Evolutionary conservation across 2,797 vertebrate genomes (phyloP), one percentile per base, ranked within the genome.

Genomic region (Sebastes nivosus): DNA sequence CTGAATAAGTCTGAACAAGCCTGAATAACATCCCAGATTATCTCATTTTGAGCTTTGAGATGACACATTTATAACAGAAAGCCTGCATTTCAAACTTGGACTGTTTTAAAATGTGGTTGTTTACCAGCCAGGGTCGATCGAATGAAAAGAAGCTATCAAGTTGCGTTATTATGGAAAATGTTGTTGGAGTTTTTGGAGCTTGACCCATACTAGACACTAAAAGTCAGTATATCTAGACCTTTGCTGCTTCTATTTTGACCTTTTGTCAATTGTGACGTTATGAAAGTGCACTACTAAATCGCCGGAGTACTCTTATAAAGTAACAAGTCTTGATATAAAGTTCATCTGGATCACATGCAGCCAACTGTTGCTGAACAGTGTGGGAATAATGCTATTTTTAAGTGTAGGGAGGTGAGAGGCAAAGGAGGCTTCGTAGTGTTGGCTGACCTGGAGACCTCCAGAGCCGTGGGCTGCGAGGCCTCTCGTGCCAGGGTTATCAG

Each of bases 401-500:
- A 71, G 64, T 71, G 20, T 10, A n/a, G 61, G 30, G 75, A 89
- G 66, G 55, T 89, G 72, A 80, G 69, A 78, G 55, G 82, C 27
- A 75, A 79, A 81, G 57, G 58, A 82, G 75, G 34, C 66, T 75
- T 85, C 58, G 24, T 67, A 66, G 70, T 60, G 61, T 75, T 83
- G 63, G 46, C 87, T 90, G 82, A 91, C 82, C 84, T 29, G 1
- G 10, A 73, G 80, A 76, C 80, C 68, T 69, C 29, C 50, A 30
- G 65, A 77, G 68, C 58, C 67, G 34, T 38, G 71, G 69, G 75
- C 80, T 22, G 32, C 24, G 46, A 81, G 82, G 75, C 87, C 80
- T 88, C 89, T 85, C 24, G 50, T 90, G 85, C 78, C 80, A 30
- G 84, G 88, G 91, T 94, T 94, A 94, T 95, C 94, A 79, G 92